Conservation (phyloP, 1,140 invertebrate species). For the Drosophila hydei region DNA sequence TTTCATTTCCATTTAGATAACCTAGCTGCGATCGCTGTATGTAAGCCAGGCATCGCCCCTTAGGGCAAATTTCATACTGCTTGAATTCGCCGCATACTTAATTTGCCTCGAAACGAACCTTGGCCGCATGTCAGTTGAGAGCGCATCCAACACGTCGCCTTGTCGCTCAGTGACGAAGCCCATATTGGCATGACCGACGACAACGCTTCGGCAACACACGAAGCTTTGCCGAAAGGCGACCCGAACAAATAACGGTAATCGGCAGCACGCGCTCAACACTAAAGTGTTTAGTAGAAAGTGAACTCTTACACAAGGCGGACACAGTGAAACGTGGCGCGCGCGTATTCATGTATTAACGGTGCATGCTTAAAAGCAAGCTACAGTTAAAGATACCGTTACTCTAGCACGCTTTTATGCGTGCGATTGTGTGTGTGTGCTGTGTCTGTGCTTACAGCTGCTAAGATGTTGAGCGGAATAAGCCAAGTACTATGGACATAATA, state of each 20-base stretch:
- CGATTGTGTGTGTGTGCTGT: neutral
- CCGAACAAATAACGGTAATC: constrained; percentile 43
- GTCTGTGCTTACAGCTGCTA: neutral
- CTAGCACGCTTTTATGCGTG: no score
- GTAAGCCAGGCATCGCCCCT: neutral
- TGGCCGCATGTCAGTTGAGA: constrained; percentile 13
- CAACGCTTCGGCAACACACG: constrained; percentile 24
- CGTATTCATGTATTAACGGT: constrained; percentile 42
- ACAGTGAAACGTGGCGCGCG: constrained; percentile 63
- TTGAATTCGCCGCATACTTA: constrained; percentile 10
- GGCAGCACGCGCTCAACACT: constrained; percentile 51
- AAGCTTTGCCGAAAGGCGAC: constrained; percentile 13
- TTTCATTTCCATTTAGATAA: neutral
- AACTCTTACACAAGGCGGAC: constrained; percentile 78
- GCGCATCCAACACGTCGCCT: neutral
- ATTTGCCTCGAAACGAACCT: neutral
- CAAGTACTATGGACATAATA: no score
- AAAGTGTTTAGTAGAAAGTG: constrained; percentile 82
- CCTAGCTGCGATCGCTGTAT: neutral
- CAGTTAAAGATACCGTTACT: constrained; percentile 10
- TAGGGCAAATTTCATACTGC: neutral
- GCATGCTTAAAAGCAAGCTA: constrained; percentile 3
- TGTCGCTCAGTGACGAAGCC: constrained; percentile 12
- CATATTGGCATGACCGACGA: constrained; percentile 8
- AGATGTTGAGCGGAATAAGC: neutral